A percentile compares a stretch with the other conserved stretches of the same genome.
phyloP scores from a whole-genome alignment of 2,113 vertebrate species.

The Otocyon megalotis region DNA sequence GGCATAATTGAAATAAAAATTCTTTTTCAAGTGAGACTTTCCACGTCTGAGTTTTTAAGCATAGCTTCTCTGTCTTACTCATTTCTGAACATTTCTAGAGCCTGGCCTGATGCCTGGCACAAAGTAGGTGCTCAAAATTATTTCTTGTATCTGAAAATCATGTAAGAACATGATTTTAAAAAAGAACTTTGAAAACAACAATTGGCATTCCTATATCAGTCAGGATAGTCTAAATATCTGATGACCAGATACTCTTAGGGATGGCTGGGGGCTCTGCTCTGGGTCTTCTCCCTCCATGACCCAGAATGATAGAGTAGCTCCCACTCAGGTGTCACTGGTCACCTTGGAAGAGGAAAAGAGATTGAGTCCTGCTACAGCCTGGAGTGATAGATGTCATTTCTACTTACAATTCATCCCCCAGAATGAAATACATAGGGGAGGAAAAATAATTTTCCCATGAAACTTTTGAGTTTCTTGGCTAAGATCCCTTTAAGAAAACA shows the following conservation, averaged over 20 bases:
- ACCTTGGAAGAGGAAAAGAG: background rate
- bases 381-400: background rate
- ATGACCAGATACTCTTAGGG: background rate
- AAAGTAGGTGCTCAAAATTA: background rate
- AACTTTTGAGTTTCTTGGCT: background rate
- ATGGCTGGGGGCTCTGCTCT: accelerated
- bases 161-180: background rate
- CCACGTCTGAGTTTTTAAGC: background rate
- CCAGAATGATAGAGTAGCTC: background rate
- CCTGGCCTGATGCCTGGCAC: background rate
- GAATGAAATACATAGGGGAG: background rate
- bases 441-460: background rate
- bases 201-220: background rate
- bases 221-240: background rate
- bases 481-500: background rate
- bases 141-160: background rate
- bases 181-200: background rate
- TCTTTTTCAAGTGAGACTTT: background rate
- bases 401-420: background rate
- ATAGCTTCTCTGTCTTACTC: background rate
- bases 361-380: background rate
- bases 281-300: background rate
- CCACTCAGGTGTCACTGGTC: too few relatives aligned
- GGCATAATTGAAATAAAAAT: conserved; percentile 14
- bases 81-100: background rate